These are phyloP conservation scores for Parnassius glacialis DNA, from an alignment of 2,888 invertebrate species.

Conservation along the genomic window DNA sequence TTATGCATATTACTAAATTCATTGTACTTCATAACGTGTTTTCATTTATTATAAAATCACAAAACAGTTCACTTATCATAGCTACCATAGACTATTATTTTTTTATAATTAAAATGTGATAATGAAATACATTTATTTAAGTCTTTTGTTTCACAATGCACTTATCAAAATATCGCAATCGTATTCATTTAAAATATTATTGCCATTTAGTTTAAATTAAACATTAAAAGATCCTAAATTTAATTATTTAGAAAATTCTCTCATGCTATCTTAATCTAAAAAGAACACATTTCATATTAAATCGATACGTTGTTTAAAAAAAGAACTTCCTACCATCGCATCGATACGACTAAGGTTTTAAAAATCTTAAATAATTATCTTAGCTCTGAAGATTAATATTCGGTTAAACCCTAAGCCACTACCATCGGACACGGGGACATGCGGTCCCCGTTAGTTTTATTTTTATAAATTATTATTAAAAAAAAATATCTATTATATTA, in stretches of 20 bases:
- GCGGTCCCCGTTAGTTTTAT: too few relatives aligned
- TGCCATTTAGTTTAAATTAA: conserved; percentile 16
- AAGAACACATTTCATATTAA: conserved; percentile 61
- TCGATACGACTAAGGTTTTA: conserved; percentile 41
- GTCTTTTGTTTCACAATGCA: conserved; percentile 19
- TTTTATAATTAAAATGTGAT: conserved; percentile 23
- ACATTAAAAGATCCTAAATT: conserved; percentile 24
- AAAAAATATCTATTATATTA: too few relatives aligned
- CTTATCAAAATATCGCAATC: conserved; percentile 9
- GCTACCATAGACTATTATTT: conserved; percentile 7
- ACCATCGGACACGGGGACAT: too few relatives aligned
- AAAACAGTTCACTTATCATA: conserved; percentile 27
- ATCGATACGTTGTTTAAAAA: conserved; percentile 38
- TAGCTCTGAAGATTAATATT: conserved; percentile 52
- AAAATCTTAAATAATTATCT: conserved; percentile 43
- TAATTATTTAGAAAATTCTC: conserved; percentile 33
- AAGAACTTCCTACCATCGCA: conserved; percentile 44
- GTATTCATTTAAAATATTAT: conserved; percentile 12
- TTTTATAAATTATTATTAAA: too few relatives aligned
- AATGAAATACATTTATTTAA: conserved; percentile 18
- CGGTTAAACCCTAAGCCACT: too few relatives aligned
- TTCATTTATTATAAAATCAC: conserved; percentile 22
- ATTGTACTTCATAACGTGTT: conserved; percentile 49
- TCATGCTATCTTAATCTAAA: conserved; percentile 42
- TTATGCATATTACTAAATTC: conserved; percentile 47